These are phyloP conservation scores for Drosophila insularis DNA, from an alignment of 1,140 invertebrate genomes.

Conservation along the genomic window DNA sequence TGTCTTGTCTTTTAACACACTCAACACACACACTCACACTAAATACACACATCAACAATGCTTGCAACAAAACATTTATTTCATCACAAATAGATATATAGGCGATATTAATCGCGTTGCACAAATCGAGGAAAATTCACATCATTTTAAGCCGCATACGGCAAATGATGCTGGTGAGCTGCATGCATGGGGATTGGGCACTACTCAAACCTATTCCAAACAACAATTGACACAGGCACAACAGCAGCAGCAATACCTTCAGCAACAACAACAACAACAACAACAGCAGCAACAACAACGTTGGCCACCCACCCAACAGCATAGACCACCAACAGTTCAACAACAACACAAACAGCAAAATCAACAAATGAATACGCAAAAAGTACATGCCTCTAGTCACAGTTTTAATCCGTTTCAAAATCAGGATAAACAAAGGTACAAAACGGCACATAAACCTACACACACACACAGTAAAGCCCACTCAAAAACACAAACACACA, in stretches of 20 bases:
- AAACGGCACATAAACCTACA: conserved; percentile 6
- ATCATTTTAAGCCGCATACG: conserved; percentile 83
- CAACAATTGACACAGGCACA: conserved; percentile 39
- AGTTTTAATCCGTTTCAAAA: conserved; percentile 75
- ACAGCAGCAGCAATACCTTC: conserved; percentile 40
- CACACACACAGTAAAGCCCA: conserved; percentile 24
- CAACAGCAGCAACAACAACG: conserved; percentile 60
- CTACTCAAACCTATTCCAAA: conserved; percentile 48
- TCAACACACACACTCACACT: conserved; percentile 26
- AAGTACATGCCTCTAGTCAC: conserved; percentile 77
- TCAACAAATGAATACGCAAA: conserved; percentile 68
- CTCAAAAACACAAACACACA: conserved; percentile 19
- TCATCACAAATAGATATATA: conserved; percentile 83
- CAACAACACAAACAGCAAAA: conserved; percentile 72
- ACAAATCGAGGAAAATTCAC: conserved; percentile 82
- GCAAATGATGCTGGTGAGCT: conserved; percentile 84
- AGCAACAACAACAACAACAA: conserved; percentile 44
- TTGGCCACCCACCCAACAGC: conserved; percentile 39
- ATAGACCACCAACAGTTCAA: conserved; percentile 54
- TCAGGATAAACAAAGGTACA: conserved; percentile 79
- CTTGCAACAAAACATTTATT: conserved; percentile 17
- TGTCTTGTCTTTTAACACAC: conserved; percentile 56
- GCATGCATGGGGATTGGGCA: conserved; percentile 84
- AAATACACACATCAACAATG: conserved; percentile 24
- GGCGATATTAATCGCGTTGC: conserved; percentile 84